Evolutionary conservation across 2,797 vertebrate species (phyloP), one percentile per base, ranked within the genome.

Genomic region (Orientallactaga sibirica): DNA sequence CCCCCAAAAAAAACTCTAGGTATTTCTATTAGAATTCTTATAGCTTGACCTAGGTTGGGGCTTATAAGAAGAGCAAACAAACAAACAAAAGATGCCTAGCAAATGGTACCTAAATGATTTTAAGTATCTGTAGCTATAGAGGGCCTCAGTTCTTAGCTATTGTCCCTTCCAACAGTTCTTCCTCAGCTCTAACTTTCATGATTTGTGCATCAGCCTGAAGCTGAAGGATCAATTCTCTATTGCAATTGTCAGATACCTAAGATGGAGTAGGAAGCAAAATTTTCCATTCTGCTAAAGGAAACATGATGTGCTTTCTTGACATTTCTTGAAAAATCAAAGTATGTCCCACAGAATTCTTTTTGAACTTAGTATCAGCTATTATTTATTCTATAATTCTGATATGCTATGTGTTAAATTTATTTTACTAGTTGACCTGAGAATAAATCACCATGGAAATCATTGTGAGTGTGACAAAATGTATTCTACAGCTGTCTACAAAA

Each of bases 361-460:
- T 73, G 48, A 19, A 43, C 2, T 12, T 55, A 37, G 15, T 66
- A 20, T 78, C 25, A 70, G 25, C 7, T 37, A 80, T 74, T 84
- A 76, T 77, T 88, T 86, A 16, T 73, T 92, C 14, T 87, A 41
- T 61, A 80, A n/a, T 77, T 88, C 29, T 43, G 7, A 18, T 29
- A 66, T 43, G 48, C 62, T 74, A 52, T 58, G 16, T 58, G 33
- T 84, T 91, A 83, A 78, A 89, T 82, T 84, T 86, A 82, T 84
- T 96, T 96, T 74, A 78, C 16, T 62, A 61, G 24, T 48, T 96
- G 88, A 94, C 43, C 52, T 74, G n/a, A 82, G 64, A 79, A 29
- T 93, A 67, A 67, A 58, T 84, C 58, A 87, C 80, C 64, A 68
- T 95, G 86, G 67, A 95, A 93, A 93, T 94, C 55, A 81, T 5